Base-by-base conservation (phyloP, 2,797 vertebrate species). In the Pampus argenteus region DNA sequence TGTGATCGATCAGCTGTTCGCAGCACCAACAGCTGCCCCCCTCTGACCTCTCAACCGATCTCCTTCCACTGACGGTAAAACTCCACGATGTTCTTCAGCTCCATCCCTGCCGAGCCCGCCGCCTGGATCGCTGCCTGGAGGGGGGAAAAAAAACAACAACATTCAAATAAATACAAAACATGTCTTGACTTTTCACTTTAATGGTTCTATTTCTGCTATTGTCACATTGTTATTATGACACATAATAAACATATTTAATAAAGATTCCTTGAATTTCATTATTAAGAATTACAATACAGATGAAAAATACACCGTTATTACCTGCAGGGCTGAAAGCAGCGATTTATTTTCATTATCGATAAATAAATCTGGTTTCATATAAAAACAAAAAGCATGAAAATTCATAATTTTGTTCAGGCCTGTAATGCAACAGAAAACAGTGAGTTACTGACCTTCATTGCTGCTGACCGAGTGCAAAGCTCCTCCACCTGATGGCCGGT, bases 61-160 rank as follows among this genome's bases (percentile, higher is more conserved):
- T 99, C 98, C 85, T 99, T 99, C 98, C 98, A 99, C 94, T 99
- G 97, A 75, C 94, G 96, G 95, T 97, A 99, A 93, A 99, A 99
- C 29, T 97, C 96, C 90, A 96, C 88, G 26, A 98, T 93, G 44
- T 98, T 98, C 84, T 97, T 97, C 78, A 99, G 92, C 81, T 99
- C 98, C 82, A 99, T 95, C 36, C 95, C 97, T 7, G 97, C 96
- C 0, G 86, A 90, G 56, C 89, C 72, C 2, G 93, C 97, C 0
- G 96, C 96, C 90, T 97, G 96, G 66, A 98, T 56, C 15, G 97
- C 97, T 50, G 93, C 84, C 98, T 99, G 92, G 28, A 4, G 34
- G 15, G 11, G 15, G 10, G 8, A 17, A 9, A 2, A 36, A 31
- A 8, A 23, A 13, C 3, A 0, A 8, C n/a, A 4, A 48, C 8